phyloP scores from a whole-genome alignment of 2,888 invertebrate species.

The Erebia epiphron region DNA sequence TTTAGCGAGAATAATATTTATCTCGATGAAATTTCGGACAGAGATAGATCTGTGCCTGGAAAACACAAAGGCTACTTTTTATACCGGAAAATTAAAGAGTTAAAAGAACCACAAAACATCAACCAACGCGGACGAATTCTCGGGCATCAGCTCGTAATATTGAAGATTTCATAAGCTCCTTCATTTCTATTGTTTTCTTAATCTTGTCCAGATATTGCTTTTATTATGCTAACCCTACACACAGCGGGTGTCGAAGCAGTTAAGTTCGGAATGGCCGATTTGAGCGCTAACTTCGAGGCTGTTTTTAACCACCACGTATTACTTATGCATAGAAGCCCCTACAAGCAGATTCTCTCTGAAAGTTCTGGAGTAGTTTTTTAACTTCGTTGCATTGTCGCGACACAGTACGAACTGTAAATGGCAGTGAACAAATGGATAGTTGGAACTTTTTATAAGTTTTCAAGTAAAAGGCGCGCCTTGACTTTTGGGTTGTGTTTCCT shows the following conservation, averaged over 20 bases:
- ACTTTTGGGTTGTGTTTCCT: slow-evolving; percentile 23
- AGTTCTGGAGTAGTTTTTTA: slow-evolving; percentile 42
- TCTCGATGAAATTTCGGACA: too few relatives aligned
- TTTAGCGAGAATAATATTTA: too few relatives aligned
- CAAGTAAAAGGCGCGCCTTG: slow-evolving; percentile 22
- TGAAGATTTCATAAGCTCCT: too few relatives aligned
- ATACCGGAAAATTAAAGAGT: too few relatives aligned
- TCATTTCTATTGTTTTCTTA: not conserved
- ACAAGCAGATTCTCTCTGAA: slow-evolving; percentile 44
- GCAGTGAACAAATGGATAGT: slow-evolving; percentile 36
- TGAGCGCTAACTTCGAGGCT: slow-evolving; percentile 50
- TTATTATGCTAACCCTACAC: slow-evolving; percentile 30
- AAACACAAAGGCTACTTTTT: too few relatives aligned
- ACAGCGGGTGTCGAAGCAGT: slow-evolving; percentile 52
- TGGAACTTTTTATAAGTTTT: slow-evolving; percentile 33
- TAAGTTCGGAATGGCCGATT: slow-evolving; percentile 58
- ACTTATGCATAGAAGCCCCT: slow-evolving; percentile 53
- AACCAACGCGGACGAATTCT: too few relatives aligned
- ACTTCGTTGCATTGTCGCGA: slow-evolving; percentile 41
- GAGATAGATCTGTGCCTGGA: too few relatives aligned
- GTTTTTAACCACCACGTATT: slow-evolving; percentile 48
- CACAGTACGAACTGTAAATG: slow-evolving; percentile 37
- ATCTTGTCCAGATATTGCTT: slow-evolving; percentile 17
- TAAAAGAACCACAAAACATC: too few relatives aligned
- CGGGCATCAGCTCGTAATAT: too few relatives aligned